These are phyloP conservation scores for Ptyas mucosa DNA, from an alignment of 2,113 vertebrate species.

Conservation along the genomic window DNA sequence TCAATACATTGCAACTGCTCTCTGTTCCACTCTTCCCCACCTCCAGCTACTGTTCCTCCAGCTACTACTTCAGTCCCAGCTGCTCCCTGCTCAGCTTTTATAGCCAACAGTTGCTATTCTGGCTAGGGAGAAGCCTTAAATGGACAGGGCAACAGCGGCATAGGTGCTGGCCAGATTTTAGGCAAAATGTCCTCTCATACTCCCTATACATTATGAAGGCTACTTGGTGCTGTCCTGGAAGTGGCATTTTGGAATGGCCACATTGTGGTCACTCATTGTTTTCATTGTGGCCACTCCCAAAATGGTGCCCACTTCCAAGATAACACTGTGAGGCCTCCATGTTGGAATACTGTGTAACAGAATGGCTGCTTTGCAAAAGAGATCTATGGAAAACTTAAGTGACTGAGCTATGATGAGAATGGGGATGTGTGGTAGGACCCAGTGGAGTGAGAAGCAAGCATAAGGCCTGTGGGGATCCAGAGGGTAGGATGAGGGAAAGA, in stretches of 20 bases:
- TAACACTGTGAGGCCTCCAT: not conserved
- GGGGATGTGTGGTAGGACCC: not conserved
- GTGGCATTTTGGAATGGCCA: not conserved
- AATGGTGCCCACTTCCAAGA: not conserved
- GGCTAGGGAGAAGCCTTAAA: not conserved
- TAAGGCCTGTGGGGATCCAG: not conserved
- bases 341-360: not conserved
- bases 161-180: not conserved
- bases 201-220: not conserved
- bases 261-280: not conserved
- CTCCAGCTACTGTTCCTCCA: not conserved
- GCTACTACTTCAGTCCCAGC: not conserved
- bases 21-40: not conserved
- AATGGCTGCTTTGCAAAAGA: not conserved
- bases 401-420: not conserved
- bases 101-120: not conserved
- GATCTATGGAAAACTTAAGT: not conserved
- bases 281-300: not conserved
- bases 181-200: not conserved
- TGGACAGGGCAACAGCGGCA: not conserved
- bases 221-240: not conserved
- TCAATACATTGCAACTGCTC: too few relatives aligned
- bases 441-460: not conserved
- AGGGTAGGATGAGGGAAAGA: not conserved
- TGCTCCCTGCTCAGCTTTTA: not conserved